Percentiles rank a stretch among this genome's conserved stretches.
Evolutionary conservation across 2,797 vertebrate species (phyloP).

Genomic region (Leptoclinus maculatus): DNA sequence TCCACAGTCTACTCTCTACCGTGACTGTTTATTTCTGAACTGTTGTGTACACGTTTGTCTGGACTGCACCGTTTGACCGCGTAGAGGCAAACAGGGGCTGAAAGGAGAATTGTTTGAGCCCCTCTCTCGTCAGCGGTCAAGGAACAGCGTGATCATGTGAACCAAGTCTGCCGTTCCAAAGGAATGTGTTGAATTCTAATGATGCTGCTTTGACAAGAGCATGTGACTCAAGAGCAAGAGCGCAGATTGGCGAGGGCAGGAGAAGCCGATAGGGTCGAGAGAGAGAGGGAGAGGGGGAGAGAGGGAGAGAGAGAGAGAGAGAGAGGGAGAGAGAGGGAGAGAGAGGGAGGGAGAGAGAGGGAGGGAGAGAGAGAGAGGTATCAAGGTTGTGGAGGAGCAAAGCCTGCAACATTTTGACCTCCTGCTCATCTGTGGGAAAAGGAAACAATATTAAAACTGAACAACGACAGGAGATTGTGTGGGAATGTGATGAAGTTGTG

Average conservation of each 20-base stretch:
- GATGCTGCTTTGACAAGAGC: constrained; percentile 83
- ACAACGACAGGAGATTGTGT: constrained; percentile 49
- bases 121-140: constrained; percentile 65
- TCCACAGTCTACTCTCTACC: background rate
- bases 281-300: background rate
- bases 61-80: background rate
- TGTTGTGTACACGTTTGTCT: constrained; percentile 33
- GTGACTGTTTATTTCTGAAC: constrained; percentile 3
- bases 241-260: constrained; percentile 51
- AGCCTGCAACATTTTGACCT: constrained; percentile 32
- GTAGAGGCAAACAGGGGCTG: constrained; percentile 41
- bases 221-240: constrained; percentile 80
- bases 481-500: constrained; percentile 59
- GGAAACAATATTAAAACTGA: constrained; percentile 15
- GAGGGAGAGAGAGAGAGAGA: background rate
- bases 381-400: constrained; percentile 44
- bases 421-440: constrained; percentile 11
- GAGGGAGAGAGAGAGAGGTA: too few species aligned
- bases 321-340: background rate
- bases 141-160: constrained; percentile 81
- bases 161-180: constrained; percentile 77
- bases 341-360: background rate
- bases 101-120: constrained; percentile 75
- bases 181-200: constrained; percentile 88
- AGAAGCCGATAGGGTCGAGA: constrained; percentile 44